phyloP scores from a whole-genome alignment of 2,888 invertebrate species.

The Paralinhomoeus sp. region DNA sequence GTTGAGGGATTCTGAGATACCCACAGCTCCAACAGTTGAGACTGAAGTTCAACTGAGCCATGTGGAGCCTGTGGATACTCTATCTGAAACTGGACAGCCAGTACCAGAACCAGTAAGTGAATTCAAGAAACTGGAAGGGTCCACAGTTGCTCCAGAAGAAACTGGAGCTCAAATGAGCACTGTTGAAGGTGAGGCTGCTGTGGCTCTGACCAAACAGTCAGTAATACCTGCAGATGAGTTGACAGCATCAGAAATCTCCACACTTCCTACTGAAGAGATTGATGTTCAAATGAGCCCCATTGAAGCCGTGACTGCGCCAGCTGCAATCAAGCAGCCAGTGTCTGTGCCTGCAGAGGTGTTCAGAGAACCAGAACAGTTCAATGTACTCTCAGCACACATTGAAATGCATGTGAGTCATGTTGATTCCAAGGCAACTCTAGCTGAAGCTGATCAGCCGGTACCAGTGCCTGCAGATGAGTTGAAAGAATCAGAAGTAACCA shows the following conservation, averaged over 20 bases:
- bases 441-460: not conserved
- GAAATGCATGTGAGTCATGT: not conserved
- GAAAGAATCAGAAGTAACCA: not conserved
- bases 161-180: not conserved
- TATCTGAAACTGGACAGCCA: no score
- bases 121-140: not conserved
- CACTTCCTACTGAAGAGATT: no score
- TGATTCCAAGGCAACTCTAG: not conserved
- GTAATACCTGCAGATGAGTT: not conserved
- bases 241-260: no score
- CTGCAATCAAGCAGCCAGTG: not conserved
- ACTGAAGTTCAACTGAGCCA: no score
- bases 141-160: not conserved
- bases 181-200: not conserved
- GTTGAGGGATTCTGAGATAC: no score
- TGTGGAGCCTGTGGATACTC: no score
- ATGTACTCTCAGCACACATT: not conserved
- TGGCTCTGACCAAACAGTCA: not conserved
- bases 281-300: no score
- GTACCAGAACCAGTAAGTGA: no score
- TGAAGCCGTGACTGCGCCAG: no score
- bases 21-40: no score
- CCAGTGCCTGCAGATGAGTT: not conserved
- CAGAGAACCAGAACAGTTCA: not conserved
- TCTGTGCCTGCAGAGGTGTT: not conserved